These are phyloP conservation scores for Agrochola circellaris DNA, from an alignment of 2,888 invertebrate genomes.

Conservation along the genomic window DNA sequence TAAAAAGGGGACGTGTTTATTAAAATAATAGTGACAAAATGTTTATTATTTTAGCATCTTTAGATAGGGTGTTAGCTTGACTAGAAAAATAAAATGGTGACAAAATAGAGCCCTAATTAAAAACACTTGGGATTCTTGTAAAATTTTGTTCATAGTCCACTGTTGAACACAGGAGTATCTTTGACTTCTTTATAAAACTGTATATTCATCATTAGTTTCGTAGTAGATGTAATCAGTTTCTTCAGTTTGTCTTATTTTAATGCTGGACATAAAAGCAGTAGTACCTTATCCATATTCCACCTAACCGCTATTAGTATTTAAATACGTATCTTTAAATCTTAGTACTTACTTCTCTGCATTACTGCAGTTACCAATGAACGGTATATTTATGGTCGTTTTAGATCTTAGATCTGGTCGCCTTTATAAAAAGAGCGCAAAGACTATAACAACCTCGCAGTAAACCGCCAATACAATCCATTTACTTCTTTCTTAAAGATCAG, in stretches of 20 bases:
- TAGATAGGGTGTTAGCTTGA: too few species aligned
- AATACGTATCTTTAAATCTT: constrained; percentile 37
- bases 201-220: not conserved
- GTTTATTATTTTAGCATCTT: not conserved
- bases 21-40: not conserved
- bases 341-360: constrained; percentile 22
- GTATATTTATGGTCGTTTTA: constrained; percentile 45
- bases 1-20: constrained; percentile 12
- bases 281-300: constrained; percentile 9
- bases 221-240: constrained; percentile 5
- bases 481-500: constrained; percentile 48
- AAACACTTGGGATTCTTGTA: not conserved
- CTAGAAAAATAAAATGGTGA: too few species aligned
- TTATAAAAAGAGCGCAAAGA: constrained; percentile 41
- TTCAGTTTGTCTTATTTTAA: not conserved
- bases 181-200: not conserved
- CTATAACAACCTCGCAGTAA: constrained; percentile 32
- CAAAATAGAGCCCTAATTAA: not conserved
- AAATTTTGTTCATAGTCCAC: not conserved
- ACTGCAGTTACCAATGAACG: constrained; percentile 19
- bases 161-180: not conserved
- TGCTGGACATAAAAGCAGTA: not conserved
- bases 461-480: constrained; percentile 43
- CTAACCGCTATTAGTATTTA: constrained; percentile 14
- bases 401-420: constrained; percentile 44